Evolutionary conservation across 1,140 invertebrate genomes (phyloP).

Genomic region (Drosophila micromelanica): DNA sequence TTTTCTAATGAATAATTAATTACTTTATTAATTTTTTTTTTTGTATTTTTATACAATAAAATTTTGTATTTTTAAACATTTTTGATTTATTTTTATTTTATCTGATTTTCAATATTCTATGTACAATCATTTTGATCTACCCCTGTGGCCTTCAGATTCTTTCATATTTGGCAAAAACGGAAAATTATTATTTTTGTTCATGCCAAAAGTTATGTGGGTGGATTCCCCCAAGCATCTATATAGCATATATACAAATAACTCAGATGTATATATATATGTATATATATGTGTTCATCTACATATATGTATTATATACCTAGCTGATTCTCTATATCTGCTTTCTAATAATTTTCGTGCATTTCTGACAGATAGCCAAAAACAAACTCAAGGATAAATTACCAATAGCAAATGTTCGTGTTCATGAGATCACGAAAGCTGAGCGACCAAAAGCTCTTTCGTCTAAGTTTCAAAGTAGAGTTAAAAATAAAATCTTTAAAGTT

Average conservation of each 20-base stretch:
- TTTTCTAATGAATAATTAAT: no score
- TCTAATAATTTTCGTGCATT: slow-evolving; percentile 65
- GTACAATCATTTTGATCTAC: neutral
- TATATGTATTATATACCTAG: slow-evolving; percentile 22
- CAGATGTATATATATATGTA: slow-evolving; percentile 11
- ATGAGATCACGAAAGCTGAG: slow-evolving; percentile 73
- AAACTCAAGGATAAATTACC: slow-evolving; percentile 75
- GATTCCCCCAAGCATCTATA: slow-evolving; percentile 11
- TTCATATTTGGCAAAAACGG: slow-evolving; percentile 37
- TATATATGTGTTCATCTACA: slow-evolving; percentile 10
- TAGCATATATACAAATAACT: neutral
- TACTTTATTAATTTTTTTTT: no score
- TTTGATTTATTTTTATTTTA: neutral
- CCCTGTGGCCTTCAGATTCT: slow-evolving; percentile 47
- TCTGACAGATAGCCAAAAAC: slow-evolving; percentile 52
- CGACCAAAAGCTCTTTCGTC: slow-evolving; percentile 69
- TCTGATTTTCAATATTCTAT: neutral
- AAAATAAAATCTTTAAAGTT: slow-evolving; percentile 69
- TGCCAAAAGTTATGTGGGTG: slow-evolving; percentile 12
- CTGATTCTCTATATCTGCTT: slow-evolving; percentile 37
- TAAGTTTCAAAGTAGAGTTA: slow-evolving; percentile 69
- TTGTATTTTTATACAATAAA: no score
- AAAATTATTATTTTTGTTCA: neutral
- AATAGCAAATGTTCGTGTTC: slow-evolving; percentile 43
- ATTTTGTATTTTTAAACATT: neutral